Evolutionary conservation across 1,140 invertebrate species (phyloP).

Genomic region (Asobara japonica): DNA sequence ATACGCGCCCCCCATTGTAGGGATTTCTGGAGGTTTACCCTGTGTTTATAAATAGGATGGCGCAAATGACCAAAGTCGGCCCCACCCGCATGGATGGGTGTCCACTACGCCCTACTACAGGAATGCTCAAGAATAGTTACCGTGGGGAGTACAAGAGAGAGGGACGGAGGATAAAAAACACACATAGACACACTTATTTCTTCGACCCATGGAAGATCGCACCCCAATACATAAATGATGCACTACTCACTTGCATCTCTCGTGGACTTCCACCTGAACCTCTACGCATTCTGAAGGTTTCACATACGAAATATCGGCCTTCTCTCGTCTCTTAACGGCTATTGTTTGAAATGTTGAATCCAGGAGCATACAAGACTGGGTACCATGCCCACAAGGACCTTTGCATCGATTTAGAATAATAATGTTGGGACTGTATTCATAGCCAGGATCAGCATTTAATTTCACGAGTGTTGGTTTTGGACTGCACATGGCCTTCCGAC

Average conservation of each 20-base stretch:
- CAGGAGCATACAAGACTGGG: conserved; percentile 30
- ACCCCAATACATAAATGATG: not conserved
- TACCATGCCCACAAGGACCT: conserved; percentile 25
- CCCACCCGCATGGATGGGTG: too few relatives aligned
- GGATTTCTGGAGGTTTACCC: too few relatives aligned
- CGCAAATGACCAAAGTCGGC: too few relatives aligned
- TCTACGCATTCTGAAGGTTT: conserved; percentile 5
- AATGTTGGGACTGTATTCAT: conserved; percentile 30
- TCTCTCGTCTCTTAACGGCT: conserved; percentile 3
- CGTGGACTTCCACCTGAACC: conserved; percentile 33
- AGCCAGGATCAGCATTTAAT: conserved; percentile 26
- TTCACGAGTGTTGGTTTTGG: conserved; percentile 30
- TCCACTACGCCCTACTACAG: too few relatives aligned
- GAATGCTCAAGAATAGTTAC: too few relatives aligned
- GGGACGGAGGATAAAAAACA: too few relatives aligned
- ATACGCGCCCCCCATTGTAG: too few relatives aligned
- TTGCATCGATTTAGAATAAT: conserved; percentile 31
- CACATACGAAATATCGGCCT: not conserved
- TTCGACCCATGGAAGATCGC: too few relatives aligned
- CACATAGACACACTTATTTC: too few relatives aligned
- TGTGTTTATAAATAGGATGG: too few relatives aligned
- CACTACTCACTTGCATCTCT: conserved; percentile 37
- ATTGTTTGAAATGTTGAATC: not conserved
- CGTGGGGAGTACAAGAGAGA: too few relatives aligned
- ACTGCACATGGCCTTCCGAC: conserved; percentile 26